Percentiles rank a stretch among this genome's conserved stretches.
These are phyloP conservation scores for Amphibalanus amphitrite DNA, from an alignment of 1,140 invertebrate species.

Conservation along the genomic window DNA sequence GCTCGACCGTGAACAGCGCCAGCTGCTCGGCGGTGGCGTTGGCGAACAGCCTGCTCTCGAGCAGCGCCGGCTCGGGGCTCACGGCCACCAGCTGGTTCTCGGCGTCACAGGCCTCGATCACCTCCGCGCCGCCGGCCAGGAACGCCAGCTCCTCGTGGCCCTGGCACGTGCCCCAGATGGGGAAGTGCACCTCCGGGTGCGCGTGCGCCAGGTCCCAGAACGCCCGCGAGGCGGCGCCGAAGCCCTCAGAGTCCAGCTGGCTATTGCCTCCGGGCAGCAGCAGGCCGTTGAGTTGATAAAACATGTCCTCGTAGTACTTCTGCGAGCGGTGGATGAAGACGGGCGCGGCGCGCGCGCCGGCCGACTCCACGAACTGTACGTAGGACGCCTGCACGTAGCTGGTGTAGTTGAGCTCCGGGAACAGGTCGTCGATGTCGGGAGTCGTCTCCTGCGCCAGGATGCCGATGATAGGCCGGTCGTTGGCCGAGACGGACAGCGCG, in stretches of 20 bases:
- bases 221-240: no score
- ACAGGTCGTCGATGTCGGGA: slow-evolving; percentile 3
- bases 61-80: no score
- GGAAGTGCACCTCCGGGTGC: background rate
- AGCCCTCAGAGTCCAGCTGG: no score
- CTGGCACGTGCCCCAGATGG: slow-evolving; percentile 14
- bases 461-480: slow-evolving; percentile 12
- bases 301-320: no score
- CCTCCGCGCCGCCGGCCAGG: slow-evolving; percentile 18
- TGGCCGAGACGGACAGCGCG: no score
- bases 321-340: slow-evolving; percentile 31
- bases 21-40: slow-evolving; percentile 28
- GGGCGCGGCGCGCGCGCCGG: slow-evolving; percentile 63
- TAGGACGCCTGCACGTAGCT: slow-evolving; percentile 65
- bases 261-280: slow-evolving; percentile 49
- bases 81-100: no score
- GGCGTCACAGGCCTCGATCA: slow-evolving; percentile 18
- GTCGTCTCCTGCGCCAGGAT: slow-evolving; percentile 22
- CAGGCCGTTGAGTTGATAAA: slow-evolving; percentile 32
- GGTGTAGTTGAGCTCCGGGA: slow-evolving; percentile 11
- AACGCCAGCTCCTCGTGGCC: slow-evolving; percentile 13
- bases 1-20: slow-evolving; percentile 11
- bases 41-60: background rate
- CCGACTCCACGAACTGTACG: slow-evolving; percentile 63
- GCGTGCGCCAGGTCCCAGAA: slow-evolving; percentile 28